phyloP scores from a whole-genome alignment of 30 jellyfish, hydroid and myxozoan genomes.

The Clytia hemisphaerica region DNA sequence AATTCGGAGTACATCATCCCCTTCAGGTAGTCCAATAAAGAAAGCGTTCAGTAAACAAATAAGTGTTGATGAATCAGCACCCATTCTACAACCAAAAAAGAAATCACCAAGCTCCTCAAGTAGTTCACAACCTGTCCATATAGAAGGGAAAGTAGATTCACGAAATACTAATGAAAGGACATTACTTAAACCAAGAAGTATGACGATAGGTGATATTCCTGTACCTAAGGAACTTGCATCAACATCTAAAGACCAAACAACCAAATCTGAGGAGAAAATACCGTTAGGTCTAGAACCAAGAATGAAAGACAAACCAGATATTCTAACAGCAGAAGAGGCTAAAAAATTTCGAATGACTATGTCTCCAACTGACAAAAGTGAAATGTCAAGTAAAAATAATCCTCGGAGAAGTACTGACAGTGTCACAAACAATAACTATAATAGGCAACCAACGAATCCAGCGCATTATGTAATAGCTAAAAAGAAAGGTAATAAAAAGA shows the following conservation, averaged over 20 bases:
- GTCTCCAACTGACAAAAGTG: slow-evolving; percentile 21
- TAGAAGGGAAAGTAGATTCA: too few species aligned
- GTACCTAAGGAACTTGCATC: too few species aligned
- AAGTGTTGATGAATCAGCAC: not conserved
- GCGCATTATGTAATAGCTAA: too few species aligned
- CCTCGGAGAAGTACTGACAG: not conserved
- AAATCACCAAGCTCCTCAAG: too few species aligned
- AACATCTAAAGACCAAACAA: not conserved
- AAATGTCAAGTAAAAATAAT: not conserved
- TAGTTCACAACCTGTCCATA: too few species aligned
- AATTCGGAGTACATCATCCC: not conserved
- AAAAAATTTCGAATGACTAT: not conserved
- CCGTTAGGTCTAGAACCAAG: not conserved
- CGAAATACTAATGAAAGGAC: too few species aligned
- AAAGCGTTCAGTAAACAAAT: not conserved
- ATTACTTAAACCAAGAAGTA: slow-evolving; percentile 1
- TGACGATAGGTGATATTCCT: slow-evolving; percentile 4
- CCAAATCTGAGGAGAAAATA: slow-evolving; percentile 7
- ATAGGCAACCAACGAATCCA: not conserved
- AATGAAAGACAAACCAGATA: not conserved
- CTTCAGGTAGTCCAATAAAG: not conserved
- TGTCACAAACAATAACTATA: too few species aligned
- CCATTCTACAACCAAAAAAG: too few species aligned
- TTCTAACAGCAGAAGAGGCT: not conserved
- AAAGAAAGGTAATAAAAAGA: too few species aligned